A percentile compares a stretch with the other conserved stretches of the same genome.
Evolutionary conservation across 23 tunicate species (phyloP).

Genomic region (Trididemnum miniatum): DNA sequence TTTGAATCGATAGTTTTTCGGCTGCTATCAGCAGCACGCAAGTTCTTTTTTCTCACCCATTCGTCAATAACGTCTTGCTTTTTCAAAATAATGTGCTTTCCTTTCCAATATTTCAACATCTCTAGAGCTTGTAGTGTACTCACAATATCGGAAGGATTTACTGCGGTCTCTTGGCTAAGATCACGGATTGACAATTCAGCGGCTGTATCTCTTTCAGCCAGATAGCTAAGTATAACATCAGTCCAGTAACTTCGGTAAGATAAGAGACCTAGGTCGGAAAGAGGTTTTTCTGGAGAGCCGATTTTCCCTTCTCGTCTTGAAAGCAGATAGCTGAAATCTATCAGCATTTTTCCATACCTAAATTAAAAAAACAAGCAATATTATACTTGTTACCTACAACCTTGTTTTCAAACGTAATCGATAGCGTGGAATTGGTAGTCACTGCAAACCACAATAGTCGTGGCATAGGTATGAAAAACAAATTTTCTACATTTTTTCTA

Average conservation of each 20-base stretch:
- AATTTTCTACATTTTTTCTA: too few relatives aligned
- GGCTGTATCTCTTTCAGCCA: slow-evolving; percentile 46
- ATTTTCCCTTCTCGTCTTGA: slow-evolving; percentile 76
- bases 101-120: slow-evolving; percentile 96
- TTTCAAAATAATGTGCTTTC: slow-evolving; percentile 91
- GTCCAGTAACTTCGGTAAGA: slow-evolving; percentile 96
- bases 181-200: slow-evolving; percentile 80
- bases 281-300: slow-evolving; percentile 97
- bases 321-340: slow-evolving; percentile 87
- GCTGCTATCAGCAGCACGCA: slow-evolving; percentile 49
- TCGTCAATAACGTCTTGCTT: slow-evolving; percentile 68
- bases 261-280: slow-evolving; percentile 86
- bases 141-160: slow-evolving; percentile 84
- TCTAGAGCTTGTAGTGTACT: slow-evolving; percentile 90
- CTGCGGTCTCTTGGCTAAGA: slow-evolving; percentile 86
- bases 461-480: too few relatives aligned
- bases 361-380: too few relatives aligned
- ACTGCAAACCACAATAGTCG: too few relatives aligned
- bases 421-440: too few relatives aligned
- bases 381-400: too few relatives aligned
- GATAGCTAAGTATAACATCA: slow-evolving; percentile 74
- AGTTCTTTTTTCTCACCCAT: slow-evolving; percentile 58
- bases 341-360: slow-evolving; percentile 91
- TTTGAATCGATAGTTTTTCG: slow-evolving; percentile 63
- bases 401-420: too few relatives aligned